Conservation (phyloP, 2,888 invertebrate species). For the Cephus nigrinus region DNA sequence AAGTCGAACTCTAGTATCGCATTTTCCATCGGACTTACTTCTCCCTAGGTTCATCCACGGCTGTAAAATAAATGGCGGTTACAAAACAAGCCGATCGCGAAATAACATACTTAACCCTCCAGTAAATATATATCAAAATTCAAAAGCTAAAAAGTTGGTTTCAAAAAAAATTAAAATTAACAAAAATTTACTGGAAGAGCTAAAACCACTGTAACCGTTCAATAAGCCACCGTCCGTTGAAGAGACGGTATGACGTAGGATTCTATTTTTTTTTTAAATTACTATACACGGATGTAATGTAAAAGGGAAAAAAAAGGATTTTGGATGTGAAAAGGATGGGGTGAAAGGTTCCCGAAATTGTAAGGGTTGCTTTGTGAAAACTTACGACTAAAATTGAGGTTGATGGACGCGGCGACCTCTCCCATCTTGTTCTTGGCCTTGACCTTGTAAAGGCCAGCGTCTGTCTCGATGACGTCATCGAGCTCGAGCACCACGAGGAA, state of each 20-base stretch:
- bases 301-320: background rate
- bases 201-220: background rate
- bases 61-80: constrained; percentile 73
- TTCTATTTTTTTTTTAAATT: background rate
- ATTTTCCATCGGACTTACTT: constrained; percentile 77
- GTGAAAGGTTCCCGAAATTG: background rate
- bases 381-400: constrained; percentile 98
- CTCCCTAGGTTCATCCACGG: constrained; percentile 95
- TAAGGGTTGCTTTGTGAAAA: constrained; percentile 49
- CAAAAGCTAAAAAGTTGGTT: background rate
- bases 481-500: constrained; percentile 92
- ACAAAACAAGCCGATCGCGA: constrained; percentile 55
- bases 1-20: background rate
- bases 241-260: background rate
- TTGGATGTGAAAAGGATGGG: background rate
- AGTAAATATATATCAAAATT: background rate
- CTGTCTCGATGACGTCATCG: constrained; percentile 95
- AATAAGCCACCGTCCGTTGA: background rate
- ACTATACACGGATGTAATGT: background rate
- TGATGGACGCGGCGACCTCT: constrained; percentile 96
- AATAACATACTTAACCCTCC: background rate
- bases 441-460: constrained; percentile 96
- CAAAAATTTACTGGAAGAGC: background rate
- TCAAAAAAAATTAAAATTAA: background rate
- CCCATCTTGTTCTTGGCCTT: constrained; percentile 97